These are phyloP conservation scores for Cavia porcellus DNA, from an alignment of 2,113 vertebrate species.

Conservation along the genomic window DNA sequence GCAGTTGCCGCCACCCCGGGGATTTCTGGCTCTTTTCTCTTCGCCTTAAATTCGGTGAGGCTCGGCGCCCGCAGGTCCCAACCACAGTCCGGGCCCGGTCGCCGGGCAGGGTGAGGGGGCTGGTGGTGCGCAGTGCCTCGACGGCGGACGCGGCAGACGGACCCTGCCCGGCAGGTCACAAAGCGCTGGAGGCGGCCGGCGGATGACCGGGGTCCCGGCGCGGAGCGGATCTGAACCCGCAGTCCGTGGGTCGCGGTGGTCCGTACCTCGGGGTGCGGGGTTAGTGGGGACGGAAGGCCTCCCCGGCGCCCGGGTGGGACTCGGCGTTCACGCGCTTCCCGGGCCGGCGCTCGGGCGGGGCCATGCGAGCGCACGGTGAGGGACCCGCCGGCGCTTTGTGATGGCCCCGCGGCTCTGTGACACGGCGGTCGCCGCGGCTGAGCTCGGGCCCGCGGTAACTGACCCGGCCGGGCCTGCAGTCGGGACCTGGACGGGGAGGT, in stretches of 20 bases:
- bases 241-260: slow-evolving; percentile 69
- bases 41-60: slow-evolving; percentile 89
- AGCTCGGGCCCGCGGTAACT: neutral
- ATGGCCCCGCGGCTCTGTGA: neutral
- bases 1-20: slow-evolving; percentile 73
- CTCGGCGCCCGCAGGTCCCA: neutral
- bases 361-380: neutral
- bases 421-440: neutral
- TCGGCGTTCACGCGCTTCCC: neutral
- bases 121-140: neutral
- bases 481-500: neutral
- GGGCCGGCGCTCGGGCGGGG: neutral
- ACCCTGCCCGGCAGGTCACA: slow-evolving; percentile 76
- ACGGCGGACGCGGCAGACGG: neutral
- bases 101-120: neutral
- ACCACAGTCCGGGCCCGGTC: neutral
- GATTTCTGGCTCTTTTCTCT: slow-evolving; percentile 85
- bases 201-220: slow-evolving; percentile 78
- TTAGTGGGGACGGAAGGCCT: slow-evolving; percentile 41
- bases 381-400: neutral
- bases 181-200: slow-evolving; percentile 77
- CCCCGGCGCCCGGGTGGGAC: neutral
- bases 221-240: slow-evolving; percentile 74
- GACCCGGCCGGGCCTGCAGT: neutral
- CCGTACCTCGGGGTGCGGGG: slow-evolving; percentile 44